A percentile compares a stretch with the other conserved stretches of the same genome.
Evolutionary conservation across 2,797 vertebrate genomes (phyloP).

Genomic region (Phalloptychus januarius): DNA sequence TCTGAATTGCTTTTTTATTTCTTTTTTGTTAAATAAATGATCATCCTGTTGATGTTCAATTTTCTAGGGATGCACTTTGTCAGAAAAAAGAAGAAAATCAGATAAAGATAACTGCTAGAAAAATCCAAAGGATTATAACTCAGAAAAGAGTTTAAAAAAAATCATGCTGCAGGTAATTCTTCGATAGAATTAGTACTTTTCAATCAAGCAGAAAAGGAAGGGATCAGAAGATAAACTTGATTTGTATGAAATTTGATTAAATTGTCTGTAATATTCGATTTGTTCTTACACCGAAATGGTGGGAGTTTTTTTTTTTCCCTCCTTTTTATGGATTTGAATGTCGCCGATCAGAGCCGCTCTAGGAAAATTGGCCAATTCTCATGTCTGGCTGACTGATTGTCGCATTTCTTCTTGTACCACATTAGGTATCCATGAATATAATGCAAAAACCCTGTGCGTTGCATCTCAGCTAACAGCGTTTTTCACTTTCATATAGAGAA

Average conservation of each 20-base stretch:
- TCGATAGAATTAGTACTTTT: not conserved
- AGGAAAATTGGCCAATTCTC: not conserved
- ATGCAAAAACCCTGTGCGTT: constrained; percentile 24
- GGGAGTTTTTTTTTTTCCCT: not conserved
- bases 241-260: not conserved
- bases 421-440: not conserved
- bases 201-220: not conserved
- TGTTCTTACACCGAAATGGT: not conserved
- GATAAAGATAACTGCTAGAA: not conserved
- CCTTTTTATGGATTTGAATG: not conserved
- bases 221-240: not conserved
- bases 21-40: not conserved
- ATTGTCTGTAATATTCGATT: not conserved
- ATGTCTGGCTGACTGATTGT: not conserved
- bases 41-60: not conserved
- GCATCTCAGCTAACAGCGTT: constrained; percentile 12
- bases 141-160: not conserved
- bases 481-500: constrained; percentile 29
- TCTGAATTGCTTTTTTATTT: not conserved
- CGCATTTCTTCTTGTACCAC: not conserved
- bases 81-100: not conserved
- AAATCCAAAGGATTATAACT: not conserved
- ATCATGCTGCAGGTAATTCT: not conserved
- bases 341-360: not conserved
- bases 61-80: not conserved